Conservation (phyloP, 23 tunicate species). For the Phallusia fumigata region DNA sequence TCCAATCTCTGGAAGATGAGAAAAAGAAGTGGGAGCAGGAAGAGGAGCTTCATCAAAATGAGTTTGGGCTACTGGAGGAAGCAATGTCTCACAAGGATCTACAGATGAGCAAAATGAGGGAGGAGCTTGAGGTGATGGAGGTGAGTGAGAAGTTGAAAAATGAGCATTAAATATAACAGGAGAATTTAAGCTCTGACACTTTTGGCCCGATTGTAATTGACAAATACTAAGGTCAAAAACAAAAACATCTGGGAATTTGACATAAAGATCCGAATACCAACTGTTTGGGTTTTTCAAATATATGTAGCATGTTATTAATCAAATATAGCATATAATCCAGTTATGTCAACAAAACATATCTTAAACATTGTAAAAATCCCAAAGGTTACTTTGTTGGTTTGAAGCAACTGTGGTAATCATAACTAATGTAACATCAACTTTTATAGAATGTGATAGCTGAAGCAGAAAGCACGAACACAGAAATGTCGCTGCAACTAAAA, state of each 20-base stretch:
- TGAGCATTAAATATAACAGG: too few relatives aligned
- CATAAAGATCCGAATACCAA: too few relatives aligned
- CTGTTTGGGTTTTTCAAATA: too few relatives aligned
- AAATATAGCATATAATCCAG: too few relatives aligned
- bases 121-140: background rate
- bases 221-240: too few relatives aligned
- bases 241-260: too few relatives aligned
- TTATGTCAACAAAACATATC: too few relatives aligned
- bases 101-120: background rate
- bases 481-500: background rate
- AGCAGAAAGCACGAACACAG: background rate
- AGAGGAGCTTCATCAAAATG: background rate
- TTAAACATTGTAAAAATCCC: background rate
- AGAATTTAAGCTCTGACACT: too few relatives aligned
- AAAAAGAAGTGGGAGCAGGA: background rate
- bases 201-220: too few relatives aligned
- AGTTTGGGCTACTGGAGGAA: background rate
- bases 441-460: background rate
- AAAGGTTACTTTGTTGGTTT: background rate
- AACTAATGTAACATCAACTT: conserved; percentile 1
- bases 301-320: too few relatives aligned
- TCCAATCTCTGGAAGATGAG: background rate
- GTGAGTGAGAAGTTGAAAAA: background rate
- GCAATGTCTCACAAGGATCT: background rate
- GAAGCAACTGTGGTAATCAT: background rate